Evolutionary conservation across 2,888 invertebrate genomes (phyloP), one percentile per base, ranked within the genome.

Genomic region (Yponomeuta malinellus): DNA sequence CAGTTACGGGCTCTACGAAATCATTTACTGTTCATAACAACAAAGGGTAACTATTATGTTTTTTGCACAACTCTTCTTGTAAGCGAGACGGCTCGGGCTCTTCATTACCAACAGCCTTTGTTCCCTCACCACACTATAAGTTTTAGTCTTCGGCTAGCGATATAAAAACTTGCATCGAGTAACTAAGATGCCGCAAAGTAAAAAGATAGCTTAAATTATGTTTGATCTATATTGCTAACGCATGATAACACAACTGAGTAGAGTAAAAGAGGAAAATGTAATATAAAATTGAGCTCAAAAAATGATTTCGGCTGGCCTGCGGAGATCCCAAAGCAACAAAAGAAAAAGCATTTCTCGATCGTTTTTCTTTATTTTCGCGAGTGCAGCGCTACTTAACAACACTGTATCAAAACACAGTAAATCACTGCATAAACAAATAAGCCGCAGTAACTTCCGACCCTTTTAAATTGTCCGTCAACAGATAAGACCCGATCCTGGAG

Each of bases 31-130:
- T 63, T 48, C 15, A 48, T 33, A 33, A 52, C 23, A 71, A 71
- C 71, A 71, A 71, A 65, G 71, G 43, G 31, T 68, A 71, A 63
- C 29, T 71, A 43, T 63, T 68, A 15, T 29, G 29, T 68, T 67
- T 70, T 70, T 70, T 70, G 52, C 70, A 52, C 63, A 70, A 71
- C 31, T 29, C 64, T 67, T 70, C 70, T 65, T 69, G 69, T 64
- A 71, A 69, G 43, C 66, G 63, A 71, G 69, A 78, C 52, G 52
- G 52, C 52, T 59, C 80, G 79, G 78, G 78, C 78, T 80, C 80
- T 83, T 82, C 80, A 83, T 85, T 82, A 84, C 79, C 76, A 10
- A 75, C 74, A 74, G 72, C 78, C 81, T 85, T 88, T 87, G 85
- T 87, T 82, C 79, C 78, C 75, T 76, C 74, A 79, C 81, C 82